Evolutionary conservation across 1,140 invertebrate genomes (phyloP), one percentile per base, ranked within the genome.

Genomic region (Trichogramma pretiosum): DNA sequence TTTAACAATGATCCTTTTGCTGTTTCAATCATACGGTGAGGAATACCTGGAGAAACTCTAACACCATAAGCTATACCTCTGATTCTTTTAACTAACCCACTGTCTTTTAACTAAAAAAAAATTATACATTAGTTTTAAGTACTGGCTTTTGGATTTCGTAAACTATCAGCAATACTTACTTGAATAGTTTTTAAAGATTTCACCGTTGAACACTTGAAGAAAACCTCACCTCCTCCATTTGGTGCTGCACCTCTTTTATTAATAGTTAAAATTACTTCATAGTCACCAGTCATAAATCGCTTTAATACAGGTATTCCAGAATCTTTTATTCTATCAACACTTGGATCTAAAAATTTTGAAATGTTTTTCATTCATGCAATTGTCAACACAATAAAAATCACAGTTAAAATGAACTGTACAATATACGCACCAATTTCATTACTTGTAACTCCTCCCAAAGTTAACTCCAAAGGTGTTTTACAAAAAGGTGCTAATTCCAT

Each of bases 61-160:
- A 92, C 77, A 13, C 90, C 83, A 72, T 84, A 95, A 26, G 89
- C 85, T 13, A 86, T 77, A 5, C 96, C 96, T 56, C 95, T 75
- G 38, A 99, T 85, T 53, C 92, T 77, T 73, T 96, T 97, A 0
- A 99, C 82, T 76, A 96, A 93, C 7, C 95, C 95, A 67, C 81
- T 80, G 44, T 93, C 83, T 18, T 75, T 69, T 56, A 80, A 72
- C 69, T 88, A 3, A 46, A 58, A 49, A 47, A 26, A 17, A 78
- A 74, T 45, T 18, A 42, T 44, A 28, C n/a, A n/a, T n/a, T n/a
- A n/a, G n/a, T n/a, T n/a, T n/a, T n/a, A n/a, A n/a, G n/a, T n/a
- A n/a, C n/a, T n/a, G 9, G 16, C 11, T 19, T 5, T 44, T 26
- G 33, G n/a, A n/a, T n/a, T n/a, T n/a, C n/a, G n/a, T n/a, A n/a